Base-by-base conservation (phyloP, 2,888 invertebrate genomes). In the Mimachlamys varia region DNA sequence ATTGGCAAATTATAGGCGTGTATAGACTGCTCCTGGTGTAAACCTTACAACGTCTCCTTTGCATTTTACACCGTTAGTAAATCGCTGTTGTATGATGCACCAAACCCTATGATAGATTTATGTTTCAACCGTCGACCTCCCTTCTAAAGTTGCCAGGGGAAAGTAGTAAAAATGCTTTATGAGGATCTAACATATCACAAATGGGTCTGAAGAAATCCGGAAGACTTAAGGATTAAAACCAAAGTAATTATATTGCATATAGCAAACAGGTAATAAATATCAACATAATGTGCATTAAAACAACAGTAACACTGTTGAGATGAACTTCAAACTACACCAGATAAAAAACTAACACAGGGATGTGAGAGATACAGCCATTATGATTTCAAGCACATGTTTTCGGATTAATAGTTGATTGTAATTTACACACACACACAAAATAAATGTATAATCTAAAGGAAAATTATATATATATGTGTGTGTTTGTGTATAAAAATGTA, bases 81-180 rank as follows among this genome's bases (percentile, higher is more conserved):
- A 76, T 76, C 76, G 76, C 27, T 76, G 27, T 33, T 76, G 33
- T 76, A 76, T 27, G 76, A 76, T 76, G 76, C 76, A 76, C 76
- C 76, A 76, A 76, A 76, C 33, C 76, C 76, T 76, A 76, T 76
- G 76, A 76, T 76, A 76, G 76, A 76, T 76, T 76, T 76, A 76
- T 76, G 76, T 33, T 76, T 76, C 76, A 13, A 1, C 1, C 76
- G 53, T 27, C 88, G 88, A 88, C 88, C 88, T 53, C 88, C 27
- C 88, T 88, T 88, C 88, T 88, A 88, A 88, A 50, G 53, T 88
- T 88, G 88, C 88, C 88, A 27, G 27, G 50, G 88, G 53, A 88
- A 88, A 88, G 88, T 38, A 50, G 88, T 88, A 88, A 88, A 88
- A 88, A 44, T 88, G 88, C 19, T 88, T 88, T 88, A 88, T 88